Evolutionary conservation across 1,140 invertebrate genomes (phyloP).

Genomic region (Drosophila chauvacae): DNA sequence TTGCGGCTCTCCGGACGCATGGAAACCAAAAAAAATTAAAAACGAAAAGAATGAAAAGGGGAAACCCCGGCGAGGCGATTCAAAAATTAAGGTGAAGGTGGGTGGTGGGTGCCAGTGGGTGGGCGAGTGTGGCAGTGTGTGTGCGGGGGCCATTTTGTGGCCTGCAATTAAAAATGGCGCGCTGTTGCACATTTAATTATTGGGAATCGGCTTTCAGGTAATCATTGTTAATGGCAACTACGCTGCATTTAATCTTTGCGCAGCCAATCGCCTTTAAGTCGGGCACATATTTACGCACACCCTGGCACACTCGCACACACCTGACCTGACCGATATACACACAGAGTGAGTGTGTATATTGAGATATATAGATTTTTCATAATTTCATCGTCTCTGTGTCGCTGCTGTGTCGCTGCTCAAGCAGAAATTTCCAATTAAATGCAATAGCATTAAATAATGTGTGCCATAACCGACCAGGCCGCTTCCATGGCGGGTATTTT

Average conservation of each 20-base stretch:
- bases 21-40: constrained; percentile 11
- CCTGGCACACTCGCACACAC: neutral
- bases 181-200: constrained; percentile 83
- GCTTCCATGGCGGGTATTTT: constrained; percentile 24
- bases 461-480: constrained; percentile 19
- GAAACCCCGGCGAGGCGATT: constrained; percentile 7
- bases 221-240: constrained; percentile 82
- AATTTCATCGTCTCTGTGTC: constrained; percentile 51
- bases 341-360: constrained; percentile 4
- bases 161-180: constrained; percentile 81
- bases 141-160: constrained; percentile 66
- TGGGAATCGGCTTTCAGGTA: constrained; percentile 82
- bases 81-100: constrained; percentile 31
- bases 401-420: constrained; percentile 50
- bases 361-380: constrained; percentile 62
- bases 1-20: constrained; percentile 31
- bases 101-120: neutral
- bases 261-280: constrained; percentile 60
- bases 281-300: constrained; percentile 29
- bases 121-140: neutral
- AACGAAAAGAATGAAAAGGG: neutral
- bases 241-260: constrained; percentile 75
- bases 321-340: constrained; percentile 15
- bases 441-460: constrained; percentile 64
- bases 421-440: constrained; percentile 70